Evolutionary conservation across 2,888 invertebrate genomes (phyloP), one percentile per base, ranked within the genome.

Genomic region (Litoditis marina): DNA sequence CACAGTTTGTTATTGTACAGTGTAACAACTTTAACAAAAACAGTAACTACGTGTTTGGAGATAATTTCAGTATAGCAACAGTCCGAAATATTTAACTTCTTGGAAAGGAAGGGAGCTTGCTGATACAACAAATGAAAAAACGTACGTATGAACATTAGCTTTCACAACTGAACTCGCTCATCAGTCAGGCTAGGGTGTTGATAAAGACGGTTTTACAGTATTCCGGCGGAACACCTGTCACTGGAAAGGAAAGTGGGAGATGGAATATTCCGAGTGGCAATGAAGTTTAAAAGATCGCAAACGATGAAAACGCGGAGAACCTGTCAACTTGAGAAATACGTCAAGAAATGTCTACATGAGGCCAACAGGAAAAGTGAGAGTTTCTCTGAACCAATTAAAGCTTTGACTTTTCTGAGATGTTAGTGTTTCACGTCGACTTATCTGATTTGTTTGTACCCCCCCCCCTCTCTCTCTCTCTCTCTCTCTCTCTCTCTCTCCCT

Each of bases 171-270:
- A 19, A 47, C 19, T 52, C 16, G 52, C 13, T 44, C 2, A 11
- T 22, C 2, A 42, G 39, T 11, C 1, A 13, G 22, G 16, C 16
- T 54, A 42, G 13, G 16, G n/a, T 36, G 42, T n/a, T 52, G 16
- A 19, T 2, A n/a, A 1, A 31, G 30, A 1, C 32, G 8, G 39
- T 39, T n/a, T 42, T 59, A 36, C 47, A 69, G 74, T 54, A 69
- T 75, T 28, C 75, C 75, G 8, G 68, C 73, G 13, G 73, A 73
- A 52, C 68, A 73, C 61, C 53, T 77, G 34, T 63, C 63, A 49
- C 59, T 77, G 39, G 68, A 69, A 32, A 42, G 77, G 44, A 77
- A 77, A 69, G 77, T 78, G 27, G 78, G 78, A 11, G 69, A 74
- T 16, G 78, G 78, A n/a, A 76, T 78, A 22, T 63, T 78, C 51